Base-by-base conservation (phyloP, 1,140 invertebrate species). In the Himalopsyche phryganea region DNA sequence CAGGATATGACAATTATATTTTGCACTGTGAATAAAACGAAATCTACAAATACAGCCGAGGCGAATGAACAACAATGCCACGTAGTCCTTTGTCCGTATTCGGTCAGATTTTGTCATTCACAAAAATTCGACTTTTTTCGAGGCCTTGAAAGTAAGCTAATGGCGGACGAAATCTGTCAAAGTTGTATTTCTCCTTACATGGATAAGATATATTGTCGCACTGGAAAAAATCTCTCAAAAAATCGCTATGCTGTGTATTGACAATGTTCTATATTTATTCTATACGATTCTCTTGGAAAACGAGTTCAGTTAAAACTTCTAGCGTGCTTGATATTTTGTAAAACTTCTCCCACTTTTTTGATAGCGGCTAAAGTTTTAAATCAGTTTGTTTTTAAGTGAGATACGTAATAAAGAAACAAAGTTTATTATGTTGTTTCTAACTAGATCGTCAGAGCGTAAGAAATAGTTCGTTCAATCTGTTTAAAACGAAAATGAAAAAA, bases 1-100 rank as follows among this genome's bases (percentile, higher is more conserved):
- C 61, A 63, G 61, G 61, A 63, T 59, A 63, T 63, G 56, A 63
- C 61, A 57, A 63, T 63, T 60, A 59, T 28, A 56, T 56, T 46
- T 56, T 18, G 32, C 51, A 56, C 59, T 53, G 46, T 58, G 14
- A 32, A 9, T 32, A 20, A 42, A 52, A 15, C 50, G 54, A 60
- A 52, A 59, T 52, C 32, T 50, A 49, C 52, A 28, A 58, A 38
- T 47, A 56, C 40, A n/a, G 42, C 50, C 61, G 49, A 38, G 50
- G 47, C 52, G 52, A 63, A 63, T 63, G 46, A 36, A 15, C 10
- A 57, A 63, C 61, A 63, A 63, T 32, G 33, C 38, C 23, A 19
- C 23, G 33, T 18, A 41, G 7, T 13, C 47, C 40, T 42, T 63
- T 60, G 52, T 59, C 6, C 50, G 13, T 13, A 14, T 13, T 19